phyloP scores from a whole-genome alignment of 1,140 invertebrate species.

The Anthonomus grandis region DNA sequence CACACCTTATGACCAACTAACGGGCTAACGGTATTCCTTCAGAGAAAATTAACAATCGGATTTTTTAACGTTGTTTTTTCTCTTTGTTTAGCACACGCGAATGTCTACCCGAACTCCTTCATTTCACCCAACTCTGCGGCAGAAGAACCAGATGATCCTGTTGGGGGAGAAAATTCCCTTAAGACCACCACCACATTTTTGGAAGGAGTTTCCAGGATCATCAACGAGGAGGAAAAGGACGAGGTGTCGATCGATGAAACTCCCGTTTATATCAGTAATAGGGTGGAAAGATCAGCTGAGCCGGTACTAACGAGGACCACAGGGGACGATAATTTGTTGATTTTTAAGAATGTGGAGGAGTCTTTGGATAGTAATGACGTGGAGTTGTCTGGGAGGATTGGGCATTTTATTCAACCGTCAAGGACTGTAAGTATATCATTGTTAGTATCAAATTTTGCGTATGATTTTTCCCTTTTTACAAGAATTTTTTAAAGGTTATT shows the following conservation, averaged over 20 bases:
- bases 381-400: slow-evolving; percentile 39
- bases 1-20: slow-evolving; percentile 29
- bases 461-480: no score
- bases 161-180: no score
- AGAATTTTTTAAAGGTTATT: no score
- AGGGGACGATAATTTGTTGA: slow-evolving; percentile 43
- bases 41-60: slow-evolving; percentile 18
- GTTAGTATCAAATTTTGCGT: no score
- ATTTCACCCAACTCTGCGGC: slow-evolving; percentile 55
- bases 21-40: slow-evolving; percentile 21
- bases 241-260: no score
- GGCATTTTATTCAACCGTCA: slow-evolving; percentile 41
- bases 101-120: slow-evolving; percentile 55
- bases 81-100: no score
- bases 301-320: slow-evolving; percentile 51
- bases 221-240: no score
- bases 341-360: slow-evolving; percentile 44
- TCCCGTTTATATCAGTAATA: no score
- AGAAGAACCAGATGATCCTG: no score
- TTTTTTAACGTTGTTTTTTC: no score
- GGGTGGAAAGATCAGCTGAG: slow-evolving; percentile 45
- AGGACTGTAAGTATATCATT: slow-evolving; percentile 39
- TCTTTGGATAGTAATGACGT: slow-evolving; percentile 45
- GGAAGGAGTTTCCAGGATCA: no score
- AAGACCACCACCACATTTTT: no score